phyloP scores from a whole-genome alignment of 2,113 vertebrate genomes.

The Carassius gibelio region DNA sequence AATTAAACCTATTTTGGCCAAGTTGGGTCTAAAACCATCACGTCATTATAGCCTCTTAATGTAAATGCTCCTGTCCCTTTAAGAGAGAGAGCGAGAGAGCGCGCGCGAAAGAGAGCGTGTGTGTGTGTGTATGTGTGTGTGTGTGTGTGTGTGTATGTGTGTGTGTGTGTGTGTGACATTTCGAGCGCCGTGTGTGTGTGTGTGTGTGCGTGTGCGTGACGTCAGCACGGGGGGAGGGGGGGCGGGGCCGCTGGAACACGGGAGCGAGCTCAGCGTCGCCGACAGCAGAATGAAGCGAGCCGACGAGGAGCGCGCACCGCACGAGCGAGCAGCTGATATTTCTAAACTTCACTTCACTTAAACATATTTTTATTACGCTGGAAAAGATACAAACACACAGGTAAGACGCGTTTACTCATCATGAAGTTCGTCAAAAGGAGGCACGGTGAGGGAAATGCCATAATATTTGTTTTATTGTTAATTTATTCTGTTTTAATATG shows the following conservation, averaged over 20 bases:
- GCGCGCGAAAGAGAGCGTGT: background rate
- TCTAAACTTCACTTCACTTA: background rate
- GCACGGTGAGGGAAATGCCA: background rate
- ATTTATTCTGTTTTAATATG: too few relatives aligned
- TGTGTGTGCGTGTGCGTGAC: background rate
- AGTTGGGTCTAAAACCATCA: background rate
- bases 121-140: background rate
- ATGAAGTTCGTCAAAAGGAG: background rate
- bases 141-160: background rate
- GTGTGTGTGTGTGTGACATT: background rate
- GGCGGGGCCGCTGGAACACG: background rate
- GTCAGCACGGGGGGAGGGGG: background rate
- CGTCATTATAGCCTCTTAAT: background rate
- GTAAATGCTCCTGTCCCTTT: background rate
- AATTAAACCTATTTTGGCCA: background rate
- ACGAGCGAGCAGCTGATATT: background rate
- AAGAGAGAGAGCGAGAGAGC: background rate
- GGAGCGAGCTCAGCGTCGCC: background rate
- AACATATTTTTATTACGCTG: background rate
- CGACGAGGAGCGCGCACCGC: background rate
- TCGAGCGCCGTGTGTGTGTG: too few relatives aligned
- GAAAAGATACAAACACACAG: background rate
- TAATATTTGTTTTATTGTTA: background rate
- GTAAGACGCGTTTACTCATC: background rate
- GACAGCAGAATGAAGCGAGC: conserved; percentile 5